Evolutionary conservation across 2,797 vertebrate species (phyloP).

Genomic region (Etheostoma nigrum): DNA sequence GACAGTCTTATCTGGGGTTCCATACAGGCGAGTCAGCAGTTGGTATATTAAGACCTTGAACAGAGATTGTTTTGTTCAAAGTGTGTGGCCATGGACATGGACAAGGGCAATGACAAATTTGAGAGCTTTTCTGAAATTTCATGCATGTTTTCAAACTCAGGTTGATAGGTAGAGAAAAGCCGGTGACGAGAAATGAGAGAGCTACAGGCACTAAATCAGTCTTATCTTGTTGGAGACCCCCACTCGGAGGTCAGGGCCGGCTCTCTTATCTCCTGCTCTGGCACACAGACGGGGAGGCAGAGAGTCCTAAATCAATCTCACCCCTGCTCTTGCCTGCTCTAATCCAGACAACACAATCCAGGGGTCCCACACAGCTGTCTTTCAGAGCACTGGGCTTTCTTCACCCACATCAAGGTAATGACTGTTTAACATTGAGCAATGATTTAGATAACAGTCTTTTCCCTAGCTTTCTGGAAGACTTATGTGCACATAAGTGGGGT

Average conservation of each 20-base stretch:
- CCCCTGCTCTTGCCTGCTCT: conserved; percentile 6
- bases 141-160: background rate
- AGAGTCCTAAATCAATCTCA: conserved; percentile 42
- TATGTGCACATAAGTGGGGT: too few relatives aligned
- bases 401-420: background rate
- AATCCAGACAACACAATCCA: conserved; percentile 16
- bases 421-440: background rate
- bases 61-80: background rate
- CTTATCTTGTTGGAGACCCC: conserved; percentile 37
- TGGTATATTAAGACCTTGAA: background rate
- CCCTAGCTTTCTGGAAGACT: too few relatives aligned
- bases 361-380: background rate
- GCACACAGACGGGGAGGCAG: conserved; percentile 9
- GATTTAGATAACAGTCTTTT: background rate
- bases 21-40: background rate
- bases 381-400: background rate
- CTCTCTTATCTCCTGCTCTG: conserved; percentile 46
- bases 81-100: background rate
- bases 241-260: conserved; percentile 28
- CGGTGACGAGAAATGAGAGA: background rate
- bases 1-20: conserved; percentile 17
- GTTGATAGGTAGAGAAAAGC: background rate
- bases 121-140: background rate
- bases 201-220: conserved; percentile 11
- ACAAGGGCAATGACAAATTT: background rate